Conservation (phyloP, 2,113 vertebrate species). For the Pimephales promelas region DNA sequence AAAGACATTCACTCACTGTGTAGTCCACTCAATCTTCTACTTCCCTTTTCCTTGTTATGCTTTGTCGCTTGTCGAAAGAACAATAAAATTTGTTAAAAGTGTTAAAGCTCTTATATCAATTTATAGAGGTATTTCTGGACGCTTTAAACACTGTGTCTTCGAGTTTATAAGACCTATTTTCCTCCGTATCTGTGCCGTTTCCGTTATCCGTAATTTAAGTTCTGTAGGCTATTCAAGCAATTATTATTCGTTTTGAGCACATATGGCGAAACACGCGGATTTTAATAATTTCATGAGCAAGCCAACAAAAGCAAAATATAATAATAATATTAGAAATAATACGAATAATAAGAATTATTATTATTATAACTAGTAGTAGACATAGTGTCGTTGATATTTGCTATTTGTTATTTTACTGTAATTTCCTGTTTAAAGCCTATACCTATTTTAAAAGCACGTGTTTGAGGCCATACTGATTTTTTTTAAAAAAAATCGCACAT, state of each 20-base stretch:
- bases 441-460: neutral
- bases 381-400: neutral
- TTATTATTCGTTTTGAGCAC: neutral
- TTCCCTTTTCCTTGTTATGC: neutral
- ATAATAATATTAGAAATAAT: neutral
- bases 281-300: neutral
- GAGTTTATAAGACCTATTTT: neutral
- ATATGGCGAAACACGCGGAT: neutral
- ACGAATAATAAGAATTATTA: neutral
- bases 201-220: too few relatives aligned
- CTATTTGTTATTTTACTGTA: neutral
- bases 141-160: neutral
- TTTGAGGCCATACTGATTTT: neutral
- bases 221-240: neutral
- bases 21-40: conserved; percentile 19
- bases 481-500: neutral
- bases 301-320: neutral
- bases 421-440: neutral
- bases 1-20: conserved; percentile 38
- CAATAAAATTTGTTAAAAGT: neutral
- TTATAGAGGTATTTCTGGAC: neutral
- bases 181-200: neutral
- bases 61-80: neutral
- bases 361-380: neutral
- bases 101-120: neutral